Evolutionary conservation across 2,113 vertebrate genomes (phyloP).

Genomic region (Fregetta grallaria): DNA sequence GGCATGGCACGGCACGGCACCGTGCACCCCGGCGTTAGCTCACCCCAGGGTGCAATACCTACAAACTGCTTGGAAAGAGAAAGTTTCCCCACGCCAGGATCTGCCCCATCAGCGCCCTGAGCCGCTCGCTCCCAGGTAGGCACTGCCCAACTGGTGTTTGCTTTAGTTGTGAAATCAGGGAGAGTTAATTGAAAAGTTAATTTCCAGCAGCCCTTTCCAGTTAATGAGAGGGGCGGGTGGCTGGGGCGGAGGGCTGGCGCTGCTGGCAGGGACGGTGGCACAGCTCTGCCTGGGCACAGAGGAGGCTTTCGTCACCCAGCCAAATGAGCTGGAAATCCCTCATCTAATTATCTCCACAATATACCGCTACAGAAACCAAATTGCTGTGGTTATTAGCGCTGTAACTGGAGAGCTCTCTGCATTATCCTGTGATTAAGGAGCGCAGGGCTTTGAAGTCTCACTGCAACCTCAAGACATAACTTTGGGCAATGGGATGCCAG

Average conservation of each 20-base stretch:
- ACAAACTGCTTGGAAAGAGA: not conserved
- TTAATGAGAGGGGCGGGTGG: not conserved
- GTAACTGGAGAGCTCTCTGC: not conserved
- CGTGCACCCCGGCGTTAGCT: not conserved
- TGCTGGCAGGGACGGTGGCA: rapidly evolving
- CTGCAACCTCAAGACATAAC: not conserved
- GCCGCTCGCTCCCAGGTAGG: not conserved
- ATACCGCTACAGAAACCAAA: not conserved
- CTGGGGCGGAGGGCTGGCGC: not conserved
- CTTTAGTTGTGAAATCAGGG: not conserved
- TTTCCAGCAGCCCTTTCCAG: not conserved
- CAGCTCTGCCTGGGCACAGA: not conserved
- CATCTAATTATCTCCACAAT: not conserved
- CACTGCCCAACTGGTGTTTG: not conserved
- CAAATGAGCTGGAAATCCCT: constrained; percentile 19
- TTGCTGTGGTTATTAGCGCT: not conserved
- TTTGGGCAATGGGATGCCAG: not conserved
- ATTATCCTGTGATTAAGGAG: not conserved
- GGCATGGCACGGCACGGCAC: rapidly evolving
- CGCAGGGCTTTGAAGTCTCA: rapidly evolving
- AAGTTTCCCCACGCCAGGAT: rapidly evolving
- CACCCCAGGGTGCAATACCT: not conserved
- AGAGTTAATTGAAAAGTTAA: not conserved
- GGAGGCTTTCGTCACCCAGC: not conserved
- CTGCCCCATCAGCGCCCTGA: not conserved